phyloP scores from a whole-genome alignment of 2,888 invertebrate species.

The Drepana falcataria region DNA sequence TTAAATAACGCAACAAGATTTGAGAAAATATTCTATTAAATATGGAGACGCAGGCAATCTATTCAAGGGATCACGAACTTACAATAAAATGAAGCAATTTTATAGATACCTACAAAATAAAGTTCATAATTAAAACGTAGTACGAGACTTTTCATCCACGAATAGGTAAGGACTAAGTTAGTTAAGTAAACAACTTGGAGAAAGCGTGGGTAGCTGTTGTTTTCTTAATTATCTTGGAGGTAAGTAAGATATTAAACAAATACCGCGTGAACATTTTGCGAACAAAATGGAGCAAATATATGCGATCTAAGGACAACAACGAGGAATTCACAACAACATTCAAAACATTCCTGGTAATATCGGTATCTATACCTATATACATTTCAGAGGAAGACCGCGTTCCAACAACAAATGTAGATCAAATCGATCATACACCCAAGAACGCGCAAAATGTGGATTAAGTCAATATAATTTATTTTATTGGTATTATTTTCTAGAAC shows the following conservation, averaged over 20 bases:
- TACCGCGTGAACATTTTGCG: background rate
- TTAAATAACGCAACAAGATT: background rate
- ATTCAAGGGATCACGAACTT: background rate
- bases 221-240: background rate
- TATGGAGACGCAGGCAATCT: background rate
- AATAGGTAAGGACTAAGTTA: background rate
- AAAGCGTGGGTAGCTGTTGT: background rate
- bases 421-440: too few relatives aligned
- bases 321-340: too few relatives aligned
- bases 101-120: background rate
- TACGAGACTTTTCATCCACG: background rate
- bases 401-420: too few relatives aligned
- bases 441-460: too few relatives aligned
- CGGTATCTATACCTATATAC: too few relatives aligned
- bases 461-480: too few relatives aligned
- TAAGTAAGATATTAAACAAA: background rate
- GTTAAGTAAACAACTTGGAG: background rate
- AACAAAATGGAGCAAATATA: background rate
- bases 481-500: too few relatives aligned
- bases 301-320: too few relatives aligned
- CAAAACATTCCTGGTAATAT: too few relatives aligned
- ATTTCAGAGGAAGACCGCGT: too few relatives aligned
- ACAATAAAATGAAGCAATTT: background rate
- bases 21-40: background rate
- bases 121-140: background rate